These are phyloP conservation scores for Galleria mellonella DNA, from an alignment of 1,140 invertebrate species.

Conservation along the genomic window DNA sequence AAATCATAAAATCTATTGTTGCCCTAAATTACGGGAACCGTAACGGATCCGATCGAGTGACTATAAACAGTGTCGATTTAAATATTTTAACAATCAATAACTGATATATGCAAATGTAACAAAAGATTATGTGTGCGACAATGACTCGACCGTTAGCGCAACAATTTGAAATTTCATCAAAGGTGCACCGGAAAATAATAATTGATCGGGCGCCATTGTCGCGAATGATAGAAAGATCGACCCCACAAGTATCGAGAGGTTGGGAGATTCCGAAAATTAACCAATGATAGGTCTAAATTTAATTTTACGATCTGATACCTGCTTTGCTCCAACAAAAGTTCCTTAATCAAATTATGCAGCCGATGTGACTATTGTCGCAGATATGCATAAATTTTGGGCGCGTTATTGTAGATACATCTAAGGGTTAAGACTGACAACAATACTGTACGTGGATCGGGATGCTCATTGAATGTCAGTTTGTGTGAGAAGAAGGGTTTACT, in stretches of 20 bases:
- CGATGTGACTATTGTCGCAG: slow-evolving; percentile 57
- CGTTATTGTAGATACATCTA: slow-evolving; percentile 48
- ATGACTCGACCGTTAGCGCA: slow-evolving; percentile 61
- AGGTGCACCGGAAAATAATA: slow-evolving; percentile 66
- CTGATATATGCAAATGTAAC: slow-evolving; percentile 66
- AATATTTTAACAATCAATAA: slow-evolving; percentile 73
- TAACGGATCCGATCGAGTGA: slow-evolving; percentile 59
- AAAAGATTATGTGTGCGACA: slow-evolving; percentile 59
- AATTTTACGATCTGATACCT: slow-evolving; percentile 72
- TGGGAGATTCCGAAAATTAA: slow-evolving; percentile 67
- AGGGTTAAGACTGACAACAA: slow-evolving; percentile 49
- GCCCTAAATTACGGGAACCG: slow-evolving; percentile 46
- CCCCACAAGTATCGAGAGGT: slow-evolving; percentile 53
- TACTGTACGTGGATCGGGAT: slow-evolving; percentile 48
- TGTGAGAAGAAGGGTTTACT: slow-evolving; percentile 66
- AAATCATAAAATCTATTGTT: slow-evolving; percentile 50
- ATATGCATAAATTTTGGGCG: slow-evolving; percentile 65
- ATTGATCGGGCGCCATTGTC: slow-evolving; percentile 63
- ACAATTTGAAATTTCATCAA: slow-evolving; percentile 66
- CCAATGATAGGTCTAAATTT: slow-evolving; percentile 69
- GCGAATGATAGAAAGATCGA: slow-evolving; percentile 47
- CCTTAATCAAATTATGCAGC: slow-evolving; percentile 72
- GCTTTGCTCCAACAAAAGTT: slow-evolving; percentile 60
- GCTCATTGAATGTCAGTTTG: slow-evolving; percentile 45
- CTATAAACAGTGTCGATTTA: slow-evolving; percentile 49